Conservation (phyloP, 2,888 invertebrate genomes). For the Dysmachus trigonus region DNA sequence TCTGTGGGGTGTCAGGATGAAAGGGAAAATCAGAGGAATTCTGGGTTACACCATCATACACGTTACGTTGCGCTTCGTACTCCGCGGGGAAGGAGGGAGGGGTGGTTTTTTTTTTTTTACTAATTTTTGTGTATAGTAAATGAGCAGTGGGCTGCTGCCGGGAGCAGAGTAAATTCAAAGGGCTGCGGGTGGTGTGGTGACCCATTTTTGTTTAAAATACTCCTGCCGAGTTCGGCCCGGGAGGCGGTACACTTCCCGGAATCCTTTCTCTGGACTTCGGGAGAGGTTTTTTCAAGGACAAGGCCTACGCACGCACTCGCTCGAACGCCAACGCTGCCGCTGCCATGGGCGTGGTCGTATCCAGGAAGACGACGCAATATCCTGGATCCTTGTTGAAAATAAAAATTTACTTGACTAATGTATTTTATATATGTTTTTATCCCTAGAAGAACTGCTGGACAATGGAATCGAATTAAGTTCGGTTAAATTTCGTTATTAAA, state of each 20-base stretch:
- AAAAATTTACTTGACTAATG: too few species aligned
- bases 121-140: conserved; percentile 7
- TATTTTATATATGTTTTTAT: background rate
- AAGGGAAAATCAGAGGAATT: conserved; percentile 50
- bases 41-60: conserved; percentile 52
- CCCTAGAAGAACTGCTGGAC: background rate
- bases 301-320: background rate
- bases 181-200: background rate
- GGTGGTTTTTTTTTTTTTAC: background rate
- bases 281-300: background rate
- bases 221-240: background rate
- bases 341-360: conserved; percentile 3
- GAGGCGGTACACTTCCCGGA: background rate
- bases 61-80: conserved; percentile 51
- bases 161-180: background rate
- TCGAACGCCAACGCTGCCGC: too few species aligned
- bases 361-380: background rate
- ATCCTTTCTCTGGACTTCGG: background rate
- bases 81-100: too few species aligned
- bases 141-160: background rate
- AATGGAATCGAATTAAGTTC: background rate
- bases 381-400: background rate
- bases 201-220: conserved; percentile 14
- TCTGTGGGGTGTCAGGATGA: conserved; percentile 50
- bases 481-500: background rate